Evolutionary conservation across 2,113 vertebrate species (phyloP), one percentile per base, ranked within the genome.

Genomic region (rabbit (Oryctolagus cuniculus)): DNA sequence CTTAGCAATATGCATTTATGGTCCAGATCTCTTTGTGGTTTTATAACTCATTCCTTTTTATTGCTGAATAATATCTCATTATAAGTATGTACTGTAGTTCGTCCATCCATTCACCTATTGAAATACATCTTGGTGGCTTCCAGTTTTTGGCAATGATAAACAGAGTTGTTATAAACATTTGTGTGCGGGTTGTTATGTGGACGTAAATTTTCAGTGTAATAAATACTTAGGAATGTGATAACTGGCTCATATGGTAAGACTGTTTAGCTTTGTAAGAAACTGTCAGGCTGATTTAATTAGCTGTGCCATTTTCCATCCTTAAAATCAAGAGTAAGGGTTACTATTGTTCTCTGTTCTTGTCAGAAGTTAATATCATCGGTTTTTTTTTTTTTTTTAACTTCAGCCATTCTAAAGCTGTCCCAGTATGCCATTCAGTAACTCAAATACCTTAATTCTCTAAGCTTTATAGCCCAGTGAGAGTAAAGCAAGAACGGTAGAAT

Each of bases 231-330:
- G 44, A 58, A 36, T 72, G 4, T n/a, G 55, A 19, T 16, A 58
- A 58, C 44, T 58, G 55, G n/a, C 69, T 83, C 69, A 31, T 83
- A 49, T n/a, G 36, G 5, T 51, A 49, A 66, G 27, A 49, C 27
- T 31, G 38, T 69, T 70, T 70, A 70, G 53, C 29, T 90, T 90
- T 34, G 22, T 34, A 61, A 70, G 87, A 90, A 90, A 69, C 63
- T 36, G n/a, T 31, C 55, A 29, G 61, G 27, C 19, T 44, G 21
- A 12, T 27, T 90, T 73, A 25, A 80, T n/a, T 70, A n/a, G 12
- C 79, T 63, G 10, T 36, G 6, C n/a, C 38, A 31, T 91, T 91
- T 91, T 83, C 69, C 12, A 31, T 53, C 49, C 22, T 10, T 73
- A 19, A 12, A 27, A 3, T 53, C n/a, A 55, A 3, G 69, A 38